A percentile compares a stretch with the other conserved stretches of the same genome.
These are phyloP conservation scores for Gobius niger DNA, from an alignment of 2,113 vertebrate species.

Conservation along the genomic window DNA sequence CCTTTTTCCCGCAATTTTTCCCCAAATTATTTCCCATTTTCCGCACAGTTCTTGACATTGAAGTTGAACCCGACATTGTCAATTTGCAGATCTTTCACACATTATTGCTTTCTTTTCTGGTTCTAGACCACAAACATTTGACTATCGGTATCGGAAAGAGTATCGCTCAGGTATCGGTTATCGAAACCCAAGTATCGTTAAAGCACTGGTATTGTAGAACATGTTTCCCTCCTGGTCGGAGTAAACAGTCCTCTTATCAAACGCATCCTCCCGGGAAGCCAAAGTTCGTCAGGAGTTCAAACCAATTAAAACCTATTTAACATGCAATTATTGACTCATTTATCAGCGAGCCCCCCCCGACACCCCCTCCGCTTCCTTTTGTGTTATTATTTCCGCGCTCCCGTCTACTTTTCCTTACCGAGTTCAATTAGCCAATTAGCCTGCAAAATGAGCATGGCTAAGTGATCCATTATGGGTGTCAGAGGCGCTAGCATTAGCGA, in stretches of 20 bases:
- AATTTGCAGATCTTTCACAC: too few relatives aligned
- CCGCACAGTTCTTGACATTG: too few relatives aligned
- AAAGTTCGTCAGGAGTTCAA: constrained; percentile 22
- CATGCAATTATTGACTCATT: constrained; percentile 46
- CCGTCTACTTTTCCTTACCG: constrained; percentile 33
- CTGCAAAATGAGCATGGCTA: constrained; percentile 48
- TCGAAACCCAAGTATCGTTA: too few relatives aligned
- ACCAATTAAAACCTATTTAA: constrained; percentile 42
- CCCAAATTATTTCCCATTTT: too few relatives aligned
- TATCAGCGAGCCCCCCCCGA: constrained; percentile 21
- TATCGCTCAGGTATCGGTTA: too few relatives aligned
- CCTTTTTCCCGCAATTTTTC: too few relatives aligned
- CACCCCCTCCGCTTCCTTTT: constrained; percentile 14
- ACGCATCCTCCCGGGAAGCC: constrained; percentile 3
- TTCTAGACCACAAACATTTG: too few relatives aligned
- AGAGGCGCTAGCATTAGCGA: constrained; percentile 27
- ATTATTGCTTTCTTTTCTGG: too few relatives aligned
- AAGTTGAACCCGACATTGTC: too few relatives aligned
- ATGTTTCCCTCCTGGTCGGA: not conserved
- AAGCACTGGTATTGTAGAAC: too few relatives aligned
- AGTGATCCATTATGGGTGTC: constrained; percentile 48
- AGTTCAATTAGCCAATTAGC: constrained; percentile 59
- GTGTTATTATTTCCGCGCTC: constrained; percentile 20
- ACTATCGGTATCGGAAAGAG: too few relatives aligned
- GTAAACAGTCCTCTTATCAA: constrained; percentile 3